phyloP scores from a whole-genome alignment of 1,140 invertebrate genomes.

The Lasaia peninsularis region DNA sequence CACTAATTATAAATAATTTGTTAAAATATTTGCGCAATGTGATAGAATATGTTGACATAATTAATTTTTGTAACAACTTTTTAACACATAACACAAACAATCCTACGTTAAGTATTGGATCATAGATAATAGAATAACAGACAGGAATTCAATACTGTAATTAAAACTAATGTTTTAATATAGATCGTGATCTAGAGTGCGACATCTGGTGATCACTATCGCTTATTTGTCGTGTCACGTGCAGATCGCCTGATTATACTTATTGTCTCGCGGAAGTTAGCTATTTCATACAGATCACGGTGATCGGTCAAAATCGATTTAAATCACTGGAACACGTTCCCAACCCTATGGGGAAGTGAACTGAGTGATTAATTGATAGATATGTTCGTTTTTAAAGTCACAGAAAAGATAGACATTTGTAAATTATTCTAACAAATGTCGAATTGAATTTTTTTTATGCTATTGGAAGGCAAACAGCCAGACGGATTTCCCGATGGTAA shows the following conservation, averaged over 20 bases:
- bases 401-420: background rate
- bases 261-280: slow-evolving; percentile 58
- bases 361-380: slow-evolving; percentile 25
- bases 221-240: slow-evolving; percentile 64
- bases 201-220: slow-evolving; percentile 67
- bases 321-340: slow-evolving; percentile 57
- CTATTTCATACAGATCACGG: slow-evolving; percentile 43
- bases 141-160: background rate
- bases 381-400: background rate
- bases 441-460: background rate
- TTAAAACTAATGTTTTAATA: slow-evolving; percentile 10
- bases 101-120: too few species aligned
- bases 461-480: too few species aligned
- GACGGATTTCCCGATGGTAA: too few species aligned
- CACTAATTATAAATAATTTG: too few species aligned
- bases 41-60: too few species aligned
- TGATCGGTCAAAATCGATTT: slow-evolving; percentile 68
- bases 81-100: too few species aligned
- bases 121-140: too few species aligned
- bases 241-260: slow-evolving; percentile 58
- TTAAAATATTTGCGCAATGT: too few species aligned
- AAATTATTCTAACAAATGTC: background rate
- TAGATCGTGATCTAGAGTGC: background rate
- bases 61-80: too few species aligned
- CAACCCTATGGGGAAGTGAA: slow-evolving; percentile 40